Conservation (phyloP, 2,797 vertebrate genomes). For the Alcedo atthis region DNA sequence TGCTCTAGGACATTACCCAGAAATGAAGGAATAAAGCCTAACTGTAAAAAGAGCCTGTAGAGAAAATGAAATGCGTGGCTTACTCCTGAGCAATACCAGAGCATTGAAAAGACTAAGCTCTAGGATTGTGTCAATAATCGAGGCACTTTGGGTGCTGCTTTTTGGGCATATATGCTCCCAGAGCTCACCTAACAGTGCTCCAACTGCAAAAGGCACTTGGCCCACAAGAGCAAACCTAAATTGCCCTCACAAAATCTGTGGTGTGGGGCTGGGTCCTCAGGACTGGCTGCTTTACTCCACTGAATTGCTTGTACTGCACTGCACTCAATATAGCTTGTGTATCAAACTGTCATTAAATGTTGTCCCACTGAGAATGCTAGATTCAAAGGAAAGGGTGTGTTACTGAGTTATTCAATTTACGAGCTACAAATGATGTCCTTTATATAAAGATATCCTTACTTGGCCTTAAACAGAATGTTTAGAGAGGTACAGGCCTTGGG, state of each 20-base stretch:
- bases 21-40: neutral
- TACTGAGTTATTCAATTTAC: neutral
- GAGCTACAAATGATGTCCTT: neutral
- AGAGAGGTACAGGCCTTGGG: neutral
- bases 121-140: neutral
- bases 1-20: neutral
- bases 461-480: neutral
- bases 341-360: neutral
- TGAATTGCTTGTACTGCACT: neutral
- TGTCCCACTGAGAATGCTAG: neutral
- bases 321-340: neutral
- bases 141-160: neutral
- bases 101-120: neutral
- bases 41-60: neutral
- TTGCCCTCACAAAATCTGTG: neutral
- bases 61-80: neutral
- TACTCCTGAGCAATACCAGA: neutral
- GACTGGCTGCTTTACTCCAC: neutral
- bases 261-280: neutral
- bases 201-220: neutral
- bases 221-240: neutral
- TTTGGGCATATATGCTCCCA: neutral
- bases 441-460: conserved; percentile 1
- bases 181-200: neutral
- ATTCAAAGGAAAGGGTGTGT: neutral